A percentile compares a stretch with the other conserved stretches of the same genome.
phyloP scores from a whole-genome alignment of 2,797 vertebrate genomes.

The Emys orbicularis region DNA sequence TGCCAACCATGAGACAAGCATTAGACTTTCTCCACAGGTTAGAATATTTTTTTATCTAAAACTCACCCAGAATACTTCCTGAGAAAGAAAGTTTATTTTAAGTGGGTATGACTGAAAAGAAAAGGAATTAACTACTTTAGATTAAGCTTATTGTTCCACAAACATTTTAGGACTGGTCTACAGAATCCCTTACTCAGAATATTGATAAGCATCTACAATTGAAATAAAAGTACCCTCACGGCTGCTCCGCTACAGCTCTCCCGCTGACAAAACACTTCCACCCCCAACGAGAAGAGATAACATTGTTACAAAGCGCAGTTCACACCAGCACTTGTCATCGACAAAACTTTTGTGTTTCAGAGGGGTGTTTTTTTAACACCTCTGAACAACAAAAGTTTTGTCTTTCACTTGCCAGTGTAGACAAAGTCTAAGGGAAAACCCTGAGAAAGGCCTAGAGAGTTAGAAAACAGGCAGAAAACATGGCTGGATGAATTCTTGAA shows the following conservation, averaged over 20 bases:
- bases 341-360: no score
- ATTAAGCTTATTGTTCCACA: not conserved
- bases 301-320: no score
- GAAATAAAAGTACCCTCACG: not conserved
- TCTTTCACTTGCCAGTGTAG: no score
- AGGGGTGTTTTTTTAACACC: no score
- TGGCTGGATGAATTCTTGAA: not conserved
- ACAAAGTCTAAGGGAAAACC: no score
- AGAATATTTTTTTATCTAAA: not conserved
- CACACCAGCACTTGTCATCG: no score
- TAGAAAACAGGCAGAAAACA: not conserved
- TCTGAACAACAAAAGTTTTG: no score
- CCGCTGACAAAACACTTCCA: no score
- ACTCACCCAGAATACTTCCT: not conserved
- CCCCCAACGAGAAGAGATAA: no score
- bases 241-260: no score
- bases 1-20: conserved; percentile 15
- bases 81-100: not conserved
- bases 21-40: not conserved
- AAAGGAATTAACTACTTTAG: not conserved
- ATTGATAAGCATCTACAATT: not conserved
- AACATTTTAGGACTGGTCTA: not conserved
- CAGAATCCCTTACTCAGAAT: not conserved
- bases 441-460: no score
- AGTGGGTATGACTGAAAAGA: not conserved